Evolutionary conservation across 1,140 invertebrate genomes (phyloP).

Genomic region (Steinernema feltiae): DNA sequence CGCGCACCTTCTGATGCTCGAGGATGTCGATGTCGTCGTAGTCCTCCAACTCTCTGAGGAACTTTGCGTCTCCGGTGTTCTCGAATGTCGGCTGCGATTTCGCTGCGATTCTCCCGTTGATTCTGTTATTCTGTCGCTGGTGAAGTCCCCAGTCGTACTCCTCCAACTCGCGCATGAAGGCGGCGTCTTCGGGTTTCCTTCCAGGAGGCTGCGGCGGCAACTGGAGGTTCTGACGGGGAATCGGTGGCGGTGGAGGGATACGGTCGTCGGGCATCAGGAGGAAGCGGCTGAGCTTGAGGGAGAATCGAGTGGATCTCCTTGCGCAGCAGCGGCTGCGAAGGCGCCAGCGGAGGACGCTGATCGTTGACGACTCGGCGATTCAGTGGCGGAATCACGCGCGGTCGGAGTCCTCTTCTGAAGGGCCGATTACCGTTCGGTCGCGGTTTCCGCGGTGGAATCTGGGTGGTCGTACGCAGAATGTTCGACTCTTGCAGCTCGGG

Average conservation of each 20-base stretch:
- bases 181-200: not conserved
- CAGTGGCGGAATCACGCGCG: not conserved
- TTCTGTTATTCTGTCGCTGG: not conserved
- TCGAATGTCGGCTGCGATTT: conserved; percentile 7
- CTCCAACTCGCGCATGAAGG: not conserved
- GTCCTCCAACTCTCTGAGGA: not conserved
- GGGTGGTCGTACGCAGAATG: not conserved
- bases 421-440: not conserved
- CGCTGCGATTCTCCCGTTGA: not conserved
- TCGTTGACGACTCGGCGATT: not conserved
- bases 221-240: not conserved
- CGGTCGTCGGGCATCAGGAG: not conserved
- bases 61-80: not conserved
- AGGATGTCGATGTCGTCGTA: conserved; percentile 1
- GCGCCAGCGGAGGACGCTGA: not conserved
- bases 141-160: conserved; percentile 2
- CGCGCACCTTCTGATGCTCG: conserved; percentile 1
- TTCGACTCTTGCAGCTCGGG: not conserved
- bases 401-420: not conserved
- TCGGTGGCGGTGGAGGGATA: not conserved
- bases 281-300: not conserved
- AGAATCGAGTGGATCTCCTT: not conserved
- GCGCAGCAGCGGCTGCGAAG: not conserved
- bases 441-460: not conserved
- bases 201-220: not conserved